These are phyloP conservation scores for Ascidia mentula DNA, from an alignment of 23 tunicate species.

Conservation along the genomic window DNA sequence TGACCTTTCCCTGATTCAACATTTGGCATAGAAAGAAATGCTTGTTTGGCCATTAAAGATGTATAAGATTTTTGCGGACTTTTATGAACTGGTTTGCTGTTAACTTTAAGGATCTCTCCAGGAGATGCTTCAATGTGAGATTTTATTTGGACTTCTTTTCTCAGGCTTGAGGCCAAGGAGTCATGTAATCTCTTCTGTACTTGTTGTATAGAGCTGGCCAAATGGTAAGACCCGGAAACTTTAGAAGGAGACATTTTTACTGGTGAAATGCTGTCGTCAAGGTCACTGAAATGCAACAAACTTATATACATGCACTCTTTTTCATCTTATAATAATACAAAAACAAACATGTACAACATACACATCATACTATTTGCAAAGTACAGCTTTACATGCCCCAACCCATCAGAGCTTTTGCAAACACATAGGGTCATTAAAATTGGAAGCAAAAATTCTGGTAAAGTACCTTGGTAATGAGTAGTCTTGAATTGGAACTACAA, in stretches of 20 bases:
- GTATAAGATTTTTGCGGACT: neutral
- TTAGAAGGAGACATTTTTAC: neutral
- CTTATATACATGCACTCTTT: neutral
- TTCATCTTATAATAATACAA: too few relatives aligned
- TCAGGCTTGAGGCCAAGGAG: slow-evolving; percentile 39
- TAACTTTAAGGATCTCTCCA: slow-evolving; percentile 16
- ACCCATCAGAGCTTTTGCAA: too few relatives aligned
- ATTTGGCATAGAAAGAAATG: neutral
- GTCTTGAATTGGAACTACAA: neutral
- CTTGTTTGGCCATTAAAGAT: neutral
- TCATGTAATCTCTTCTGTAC: slow-evolving; percentile 36
- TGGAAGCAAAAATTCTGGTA: too few relatives aligned
- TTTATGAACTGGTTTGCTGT: neutral
- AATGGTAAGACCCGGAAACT: neutral
- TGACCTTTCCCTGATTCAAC: neutral
- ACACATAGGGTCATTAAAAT: too few relatives aligned
- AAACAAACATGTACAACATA: too few relatives aligned
- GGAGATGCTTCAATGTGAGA: slow-evolving; percentile 42
- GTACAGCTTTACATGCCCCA: too few relatives aligned
- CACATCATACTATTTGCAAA: too few relatives aligned
- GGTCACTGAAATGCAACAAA: neutral
- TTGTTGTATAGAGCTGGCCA: slow-evolving; percentile 22
- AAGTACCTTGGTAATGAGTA: neutral
- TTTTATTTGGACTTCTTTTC: slow-evolving; percentile 57
- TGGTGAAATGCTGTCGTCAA: slow-evolving; percentile 24